phyloP scores from a whole-genome alignment of 2,797 vertebrate species.

The Danio choprae region DNA sequence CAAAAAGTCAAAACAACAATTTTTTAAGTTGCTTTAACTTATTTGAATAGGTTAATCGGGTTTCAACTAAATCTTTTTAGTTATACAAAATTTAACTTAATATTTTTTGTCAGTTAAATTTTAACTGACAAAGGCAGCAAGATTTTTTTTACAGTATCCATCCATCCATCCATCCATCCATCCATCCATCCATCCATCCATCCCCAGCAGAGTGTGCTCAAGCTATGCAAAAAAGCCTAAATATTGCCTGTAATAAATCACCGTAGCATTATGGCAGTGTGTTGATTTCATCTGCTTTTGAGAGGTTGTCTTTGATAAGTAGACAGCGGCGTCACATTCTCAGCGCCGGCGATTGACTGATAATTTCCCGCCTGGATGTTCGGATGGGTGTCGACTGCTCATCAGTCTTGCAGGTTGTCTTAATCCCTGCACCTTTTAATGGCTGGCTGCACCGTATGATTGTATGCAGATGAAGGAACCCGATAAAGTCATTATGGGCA shows the following conservation, averaged over 20 bases:
- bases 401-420: slow-evolving; percentile 60
- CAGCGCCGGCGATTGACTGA: slow-evolving; percentile 59
- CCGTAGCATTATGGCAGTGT: background rate
- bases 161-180: no score
- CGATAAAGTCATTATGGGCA: slow-evolving; percentile 70
- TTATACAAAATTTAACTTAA: no score
- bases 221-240: slow-evolving; percentile 25
- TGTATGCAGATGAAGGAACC: slow-evolving; percentile 76
- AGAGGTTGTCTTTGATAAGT: slow-evolving; percentile 42
- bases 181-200: no score
- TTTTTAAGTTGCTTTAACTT: no score
- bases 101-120: no score
- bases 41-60: no score
- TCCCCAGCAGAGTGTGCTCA: slow-evolving; percentile 57
- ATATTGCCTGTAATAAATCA: slow-evolving; percentile 35
- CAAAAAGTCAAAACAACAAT: no score
- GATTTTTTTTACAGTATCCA: no score
- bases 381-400: slow-evolving; percentile 59
- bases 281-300: slow-evolving; percentile 30
- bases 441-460: slow-evolving; percentile 74
- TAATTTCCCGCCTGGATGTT: slow-evolving; percentile 68
- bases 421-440: slow-evolving; percentile 61
- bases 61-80: no score
- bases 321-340: slow-evolving; percentile 28
- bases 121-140: no score